Conservation (phyloP, 2,888 invertebrate species). For the Drosophila limbata region DNA sequence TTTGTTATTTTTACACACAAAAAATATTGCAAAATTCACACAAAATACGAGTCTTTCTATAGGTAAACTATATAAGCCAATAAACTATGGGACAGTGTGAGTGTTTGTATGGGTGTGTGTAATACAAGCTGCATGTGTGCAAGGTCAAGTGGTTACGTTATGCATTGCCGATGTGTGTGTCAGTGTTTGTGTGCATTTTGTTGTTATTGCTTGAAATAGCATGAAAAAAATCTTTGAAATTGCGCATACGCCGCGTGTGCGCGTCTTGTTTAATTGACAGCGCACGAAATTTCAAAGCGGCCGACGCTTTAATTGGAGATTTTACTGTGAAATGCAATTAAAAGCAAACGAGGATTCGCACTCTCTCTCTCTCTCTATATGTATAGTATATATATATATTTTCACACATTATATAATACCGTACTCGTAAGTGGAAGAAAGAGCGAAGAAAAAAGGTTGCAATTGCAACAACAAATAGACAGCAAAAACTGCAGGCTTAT, state of each 20-base stretch:
- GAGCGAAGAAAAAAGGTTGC: slow-evolving; percentile 15
- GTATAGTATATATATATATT: no score
- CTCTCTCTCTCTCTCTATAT: neutral
- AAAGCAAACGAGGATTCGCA: slow-evolving; percentile 11
- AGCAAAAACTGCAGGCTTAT: slow-evolving; percentile 27
- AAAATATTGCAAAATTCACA: slow-evolving; percentile 53
- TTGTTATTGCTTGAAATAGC: slow-evolving; percentile 8
- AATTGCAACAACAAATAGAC: slow-evolving; percentile 21
- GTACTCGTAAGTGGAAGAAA: neutral
- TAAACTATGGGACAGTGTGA: slow-evolving; percentile 35
- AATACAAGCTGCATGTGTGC: slow-evolving; percentile 64
- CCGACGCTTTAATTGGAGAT: slow-evolving; percentile 55
- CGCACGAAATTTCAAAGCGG: slow-evolving; percentile 35
- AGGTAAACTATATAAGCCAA: slow-evolving; percentile 53
- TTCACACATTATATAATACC: slow-evolving; percentile 40
- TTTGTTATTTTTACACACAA: slow-evolving; percentile 55
- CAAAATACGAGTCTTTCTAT: neutral
- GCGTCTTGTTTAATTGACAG: slow-evolving; percentile 62
- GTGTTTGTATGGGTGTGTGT: slow-evolving; percentile 26
- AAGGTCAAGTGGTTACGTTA: slow-evolving; percentile 77
- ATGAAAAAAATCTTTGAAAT: slow-evolving; percentile 40
- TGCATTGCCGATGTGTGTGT: slow-evolving; percentile 19
- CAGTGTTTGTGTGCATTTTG: slow-evolving; percentile 24
- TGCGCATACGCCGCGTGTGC: slow-evolving; percentile 49
- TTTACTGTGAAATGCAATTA: slow-evolving; percentile 45